Base-by-base conservation (phyloP, 2,113 vertebrate species). In the Hemiscyllium ocellatum region DNA sequence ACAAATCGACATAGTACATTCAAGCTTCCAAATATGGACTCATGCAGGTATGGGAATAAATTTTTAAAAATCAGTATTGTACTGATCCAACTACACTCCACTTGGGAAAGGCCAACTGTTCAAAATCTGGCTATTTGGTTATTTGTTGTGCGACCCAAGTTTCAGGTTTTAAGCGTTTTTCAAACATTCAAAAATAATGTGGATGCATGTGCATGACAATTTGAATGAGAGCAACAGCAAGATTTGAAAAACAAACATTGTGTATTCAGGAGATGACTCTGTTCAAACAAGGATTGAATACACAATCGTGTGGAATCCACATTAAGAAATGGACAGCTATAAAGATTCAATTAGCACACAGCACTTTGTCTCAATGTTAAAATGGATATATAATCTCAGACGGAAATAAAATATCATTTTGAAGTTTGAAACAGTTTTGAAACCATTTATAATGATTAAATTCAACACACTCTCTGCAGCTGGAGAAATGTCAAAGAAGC, bases 361-460 rank as follows among this genome's bases (percentile, higher is more conserved):
- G 24, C 69, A 72, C 42, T 95, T 76, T 76, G 68, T 47, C 68
- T 52, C 37, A 95, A 72, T 76, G 47, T 68, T 93, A 42, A 17
- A 68, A 47, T 2, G 52, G 72, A 24, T 47, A 72, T 95, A 52
- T 95, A 95, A 72, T 72, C 47, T 17, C 47, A 72, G 94, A 29
- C 68, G 37, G 52, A 19, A 72, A 95, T 52, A 95, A 95, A 95
- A 72, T 42, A 95, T 95, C 24, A 52, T 95, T 95, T 52, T 95
- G 69, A 95, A 95, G 37, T 95, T 72, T 95, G 94, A 95, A 95
- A 70, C 94, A 72, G 70, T 95, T 72, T 95, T 69, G 24, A 50
- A 76, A 95, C 68, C 68, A 76, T 95, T 95, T 95, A 50, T 70
- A 72, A 95, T 50, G 42, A 95, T 72, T 95, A 95, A 72, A 95